These are phyloP conservation scores for Madoqua kirkii DNA, from an alignment of 2,113 vertebrate species.

Conservation along the genomic window DNA sequence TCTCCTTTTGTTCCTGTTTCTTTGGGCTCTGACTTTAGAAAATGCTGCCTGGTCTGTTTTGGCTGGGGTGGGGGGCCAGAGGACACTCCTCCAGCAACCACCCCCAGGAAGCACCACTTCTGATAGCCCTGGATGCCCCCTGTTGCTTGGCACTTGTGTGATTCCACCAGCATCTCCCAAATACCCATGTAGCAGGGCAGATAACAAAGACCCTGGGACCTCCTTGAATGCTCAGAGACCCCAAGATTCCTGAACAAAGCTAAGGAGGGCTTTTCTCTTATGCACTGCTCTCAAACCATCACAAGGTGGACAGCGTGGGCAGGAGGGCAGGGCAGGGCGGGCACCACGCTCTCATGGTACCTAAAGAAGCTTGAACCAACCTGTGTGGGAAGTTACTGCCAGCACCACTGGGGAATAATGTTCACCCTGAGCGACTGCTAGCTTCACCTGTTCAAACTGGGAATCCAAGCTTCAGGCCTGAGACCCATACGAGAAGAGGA, in stretches of 20 bases:
- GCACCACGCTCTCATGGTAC: accelerated
- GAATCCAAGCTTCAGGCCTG: background rate
- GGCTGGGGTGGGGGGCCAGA: no score
- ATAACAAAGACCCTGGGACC: background rate
- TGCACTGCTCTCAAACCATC: background rate
- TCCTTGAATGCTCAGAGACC: background rate
- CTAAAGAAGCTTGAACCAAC: background rate
- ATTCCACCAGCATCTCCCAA: background rate
- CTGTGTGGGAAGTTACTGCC: accelerated
- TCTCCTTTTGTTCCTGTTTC: background rate
- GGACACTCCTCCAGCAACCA: background rate
- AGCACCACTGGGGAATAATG: background rate
- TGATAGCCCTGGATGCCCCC: background rate
- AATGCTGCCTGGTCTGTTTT: background rate
- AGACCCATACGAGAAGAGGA: accelerated
- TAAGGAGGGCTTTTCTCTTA: background rate
- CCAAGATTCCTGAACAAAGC: background rate
- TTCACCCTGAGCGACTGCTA: accelerated
- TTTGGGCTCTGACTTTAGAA: background rate
- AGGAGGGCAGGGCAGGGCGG: accelerated
- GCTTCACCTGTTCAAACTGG: background rate
- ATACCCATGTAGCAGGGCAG: accelerated
- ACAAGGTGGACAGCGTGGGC: accelerated
- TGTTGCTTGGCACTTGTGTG: background rate
- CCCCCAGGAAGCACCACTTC: background rate